Percentiles rank a stretch among this genome's conserved stretches.
Evolutionary conservation across 2,888 invertebrate genomes (phyloP).

Genomic region (Calameuta idolon): DNA sequence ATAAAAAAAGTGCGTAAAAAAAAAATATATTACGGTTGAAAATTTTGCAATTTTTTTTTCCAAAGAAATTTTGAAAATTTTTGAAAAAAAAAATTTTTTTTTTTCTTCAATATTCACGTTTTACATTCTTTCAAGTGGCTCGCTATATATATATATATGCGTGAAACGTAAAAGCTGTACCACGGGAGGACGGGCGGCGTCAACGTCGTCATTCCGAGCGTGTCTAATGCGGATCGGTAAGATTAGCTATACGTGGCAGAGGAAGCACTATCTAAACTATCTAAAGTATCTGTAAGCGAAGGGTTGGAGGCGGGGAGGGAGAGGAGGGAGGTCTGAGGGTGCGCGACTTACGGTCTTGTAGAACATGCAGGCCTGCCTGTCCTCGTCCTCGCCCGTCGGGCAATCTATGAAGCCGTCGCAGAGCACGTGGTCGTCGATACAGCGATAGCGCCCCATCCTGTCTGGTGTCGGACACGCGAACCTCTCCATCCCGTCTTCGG

Average conservation of each 20-base stretch:
- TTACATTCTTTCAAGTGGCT: neutral
- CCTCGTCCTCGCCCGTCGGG: slow-evolving; percentile 92
- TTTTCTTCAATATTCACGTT: neutral
- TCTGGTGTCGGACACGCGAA: slow-evolving; percentile 95
- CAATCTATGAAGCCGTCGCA: slow-evolving; percentile 97
- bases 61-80: neutral
- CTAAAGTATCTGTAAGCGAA: slow-evolving; percentile 18
- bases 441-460: slow-evolving; percentile 90
- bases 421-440: slow-evolving; percentile 94
- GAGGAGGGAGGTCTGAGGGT: neutral
- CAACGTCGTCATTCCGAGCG: slow-evolving; percentile 11
- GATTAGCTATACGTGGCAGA: neutral
- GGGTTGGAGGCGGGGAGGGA: neutral
- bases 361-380: slow-evolving; percentile 94
- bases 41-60: neutral
- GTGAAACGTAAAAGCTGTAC: neutral
- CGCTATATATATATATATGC: neutral
- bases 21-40: neutral
- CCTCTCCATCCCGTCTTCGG: slow-evolving; percentile 93
- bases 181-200: slow-evolving; percentile 6
- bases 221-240: slow-evolving; percentile 3
- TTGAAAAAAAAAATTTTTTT: neutral
- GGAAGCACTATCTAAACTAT: neutral
- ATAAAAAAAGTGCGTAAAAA: neutral
- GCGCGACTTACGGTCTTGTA: slow-evolving; percentile 88